A percentile compares a stretch with the other conserved stretches of the same genome.
phyloP scores from a whole-genome alignment of 2,797 vertebrate species.

The Loris lydekkerianus region DNA sequence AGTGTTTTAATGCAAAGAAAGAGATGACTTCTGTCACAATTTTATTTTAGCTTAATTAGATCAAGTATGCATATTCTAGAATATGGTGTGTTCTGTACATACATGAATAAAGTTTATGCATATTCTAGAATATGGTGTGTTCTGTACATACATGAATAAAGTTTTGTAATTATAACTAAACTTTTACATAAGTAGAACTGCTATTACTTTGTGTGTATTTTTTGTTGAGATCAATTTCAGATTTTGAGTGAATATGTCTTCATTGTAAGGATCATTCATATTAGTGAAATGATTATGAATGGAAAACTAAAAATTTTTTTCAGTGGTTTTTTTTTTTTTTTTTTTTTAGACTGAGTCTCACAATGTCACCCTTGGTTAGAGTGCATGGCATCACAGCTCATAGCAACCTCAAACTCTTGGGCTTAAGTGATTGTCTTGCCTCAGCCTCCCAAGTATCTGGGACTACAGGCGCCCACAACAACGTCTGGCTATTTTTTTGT shows the following conservation, averaged over 20 bases:
- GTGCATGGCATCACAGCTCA: no score
- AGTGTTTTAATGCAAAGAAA: slow-evolving; percentile 60
- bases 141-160: not conserved
- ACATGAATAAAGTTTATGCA: not conserved
- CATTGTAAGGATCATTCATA: slow-evolving; percentile 33
- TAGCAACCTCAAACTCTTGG: no score
- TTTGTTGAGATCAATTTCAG: slow-evolving; percentile 54
- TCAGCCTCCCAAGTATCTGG: no score
- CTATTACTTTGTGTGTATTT: not conserved
- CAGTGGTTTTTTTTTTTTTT: not conserved
- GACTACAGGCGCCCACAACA: no score
- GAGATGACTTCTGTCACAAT: slow-evolving; percentile 42
- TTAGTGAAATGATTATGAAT: slow-evolving; percentile 11
- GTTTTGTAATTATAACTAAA: slow-evolving; percentile 48
- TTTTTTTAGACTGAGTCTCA: no score
- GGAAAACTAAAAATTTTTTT: slow-evolving; percentile 6
- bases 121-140: not conserved
- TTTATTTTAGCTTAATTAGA: slow-evolving; percentile 66
- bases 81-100: not conserved
- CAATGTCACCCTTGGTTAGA: no score
- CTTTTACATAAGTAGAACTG: not conserved
- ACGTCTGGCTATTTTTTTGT: no score
- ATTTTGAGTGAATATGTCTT: slow-evolving; percentile 24
- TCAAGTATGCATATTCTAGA: slow-evolving; percentile 56
- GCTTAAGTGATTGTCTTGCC: no score